Percentiles rank a stretch among this genome's conserved stretches.
Evolutionary conservation across 2,888 invertebrate species (phyloP).

Genomic region (Thera britannica): DNA sequence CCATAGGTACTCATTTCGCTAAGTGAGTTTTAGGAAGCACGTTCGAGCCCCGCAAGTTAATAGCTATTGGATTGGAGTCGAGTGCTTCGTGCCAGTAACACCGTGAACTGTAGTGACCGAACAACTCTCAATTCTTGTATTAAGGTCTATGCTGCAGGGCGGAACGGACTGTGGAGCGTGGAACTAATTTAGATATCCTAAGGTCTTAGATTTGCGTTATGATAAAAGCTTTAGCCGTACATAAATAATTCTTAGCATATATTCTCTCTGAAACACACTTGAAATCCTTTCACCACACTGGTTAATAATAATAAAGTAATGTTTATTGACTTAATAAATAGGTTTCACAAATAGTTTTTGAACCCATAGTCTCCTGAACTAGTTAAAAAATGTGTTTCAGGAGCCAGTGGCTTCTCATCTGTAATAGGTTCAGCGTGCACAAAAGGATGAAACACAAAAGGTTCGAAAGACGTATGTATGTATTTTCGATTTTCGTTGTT

Average conservation of each 20-base stretch:
- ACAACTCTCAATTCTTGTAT: conserved; percentile 9
- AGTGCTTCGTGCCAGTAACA: conserved; percentile 56
- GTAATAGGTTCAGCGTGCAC: too few relatives aligned
- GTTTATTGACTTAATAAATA: too few relatives aligned
- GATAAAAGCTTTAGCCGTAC: not conserved
- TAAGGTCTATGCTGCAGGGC: conserved; percentile 17
- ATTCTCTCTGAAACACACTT: too few relatives aligned
- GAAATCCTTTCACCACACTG: too few relatives aligned
- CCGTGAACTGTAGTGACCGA: conserved; percentile 51
- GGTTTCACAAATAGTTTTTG: too few relatives aligned
- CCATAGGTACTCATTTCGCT: not conserved
- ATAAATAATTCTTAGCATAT: not conserved
- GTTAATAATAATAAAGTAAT: too few relatives aligned
- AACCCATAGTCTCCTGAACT: too few relatives aligned
- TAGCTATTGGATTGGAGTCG: conserved; percentile 18
- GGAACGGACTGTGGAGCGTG: conserved; percentile 10
- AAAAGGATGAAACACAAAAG: too few relatives aligned
- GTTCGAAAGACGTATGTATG: too few relatives aligned
- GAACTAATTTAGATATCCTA: conserved; percentile 15
- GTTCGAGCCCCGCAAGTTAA: not conserved
- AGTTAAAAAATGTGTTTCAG: too few relatives aligned
- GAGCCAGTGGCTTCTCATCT: too few relatives aligned
- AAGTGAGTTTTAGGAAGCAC: not conserved
- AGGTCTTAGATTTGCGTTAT: not conserved
- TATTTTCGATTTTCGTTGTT: too few relatives aligned